Conservation (phyloP, 37 sponge, comb jelly and placozoan species). For the Cladorhizidae sp. region DNA sequence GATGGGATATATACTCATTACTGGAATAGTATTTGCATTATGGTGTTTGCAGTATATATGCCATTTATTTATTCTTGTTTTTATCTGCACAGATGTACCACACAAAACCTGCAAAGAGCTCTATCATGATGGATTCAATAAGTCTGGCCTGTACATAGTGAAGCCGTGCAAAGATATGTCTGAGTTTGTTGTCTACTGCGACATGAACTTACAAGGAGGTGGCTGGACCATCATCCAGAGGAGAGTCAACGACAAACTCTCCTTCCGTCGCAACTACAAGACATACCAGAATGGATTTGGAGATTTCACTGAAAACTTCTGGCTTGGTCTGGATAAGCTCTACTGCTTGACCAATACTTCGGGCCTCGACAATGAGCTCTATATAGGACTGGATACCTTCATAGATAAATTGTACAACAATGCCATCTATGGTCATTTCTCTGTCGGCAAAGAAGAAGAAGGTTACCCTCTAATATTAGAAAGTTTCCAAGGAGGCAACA, state of each 20-base stretch:
- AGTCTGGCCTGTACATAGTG: constrained; percentile 47
- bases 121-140: constrained; percentile 29
- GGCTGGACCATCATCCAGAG: constrained; percentile 77
- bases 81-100: constrained; percentile 40
- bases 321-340: constrained; percentile 71
- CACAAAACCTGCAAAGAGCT: constrained; percentile 54
- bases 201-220: constrained; percentile 53
- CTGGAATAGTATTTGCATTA: background rate
- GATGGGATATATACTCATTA: background rate
- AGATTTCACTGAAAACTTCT: constrained; percentile 47
- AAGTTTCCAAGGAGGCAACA: constrained; percentile 5
- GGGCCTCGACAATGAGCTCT: constrained; percentile 23
- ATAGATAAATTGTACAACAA: background rate
- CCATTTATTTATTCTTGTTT: background rate
- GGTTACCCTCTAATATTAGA: constrained; percentile 32
- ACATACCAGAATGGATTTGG: constrained; percentile 68
- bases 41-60: background rate
- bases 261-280: constrained; percentile 34
- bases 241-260: constrained; percentile 16
- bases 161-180: constrained; percentile 15
- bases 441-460: constrained; percentile 18
- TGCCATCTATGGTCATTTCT: constrained; percentile 28
- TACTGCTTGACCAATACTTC: constrained; percentile 25
- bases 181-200: constrained; percentile 60
- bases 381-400: constrained; percentile 23